phyloP scores from a whole-genome alignment of 2,113 vertebrate genomes.

The Myotis davidii region DNA sequence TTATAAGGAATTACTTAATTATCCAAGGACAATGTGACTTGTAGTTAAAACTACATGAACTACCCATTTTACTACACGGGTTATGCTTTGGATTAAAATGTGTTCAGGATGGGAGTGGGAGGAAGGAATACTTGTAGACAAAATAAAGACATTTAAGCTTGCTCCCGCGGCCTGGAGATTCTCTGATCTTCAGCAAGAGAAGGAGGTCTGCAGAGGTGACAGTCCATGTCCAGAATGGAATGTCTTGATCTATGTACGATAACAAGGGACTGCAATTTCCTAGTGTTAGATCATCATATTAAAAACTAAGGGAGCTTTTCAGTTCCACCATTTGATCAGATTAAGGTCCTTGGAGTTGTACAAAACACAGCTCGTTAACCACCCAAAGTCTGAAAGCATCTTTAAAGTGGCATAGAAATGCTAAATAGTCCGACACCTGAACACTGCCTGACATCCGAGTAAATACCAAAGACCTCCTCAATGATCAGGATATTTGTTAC shows the following conservation, averaged over 20 bases:
- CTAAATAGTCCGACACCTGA: slow-evolving; percentile 74
- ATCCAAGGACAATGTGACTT: background rate
- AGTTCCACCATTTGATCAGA: slow-evolving; percentile 76
- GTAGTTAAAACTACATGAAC: background rate
- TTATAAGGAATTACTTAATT: slow-evolving; percentile 32
- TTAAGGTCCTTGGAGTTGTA: slow-evolving; percentile 72
- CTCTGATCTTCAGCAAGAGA: slow-evolving; percentile 68
- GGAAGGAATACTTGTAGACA: slow-evolving; percentile 12
- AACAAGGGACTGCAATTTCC: slow-evolving; percentile 71
- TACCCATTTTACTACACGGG: slow-evolving; percentile 30
- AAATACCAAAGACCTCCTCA: slow-evolving; percentile 57
- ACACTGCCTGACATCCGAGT: slow-evolving; percentile 63
- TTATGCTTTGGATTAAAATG: background rate
- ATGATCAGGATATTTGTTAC: slow-evolving; percentile 68
- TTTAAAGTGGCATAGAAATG: slow-evolving; percentile 81
- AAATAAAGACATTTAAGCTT: slow-evolving; percentile 68
- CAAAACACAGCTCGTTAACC: slow-evolving; percentile 75
- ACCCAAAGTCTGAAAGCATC: slow-evolving; percentile 77
- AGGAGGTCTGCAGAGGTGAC: slow-evolving; percentile 65
- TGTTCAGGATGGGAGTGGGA: slow-evolving; percentile 34
- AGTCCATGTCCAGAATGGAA: slow-evolving; percentile 64
- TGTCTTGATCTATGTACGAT: slow-evolving; percentile 68
- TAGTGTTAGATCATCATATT: slow-evolving; percentile 75
- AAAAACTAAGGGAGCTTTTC: slow-evolving; percentile 77
- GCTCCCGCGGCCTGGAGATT: background rate